Base-by-base conservation (phyloP, 2,888 invertebrate species). In the Polyommatus iphigenia region DNA sequence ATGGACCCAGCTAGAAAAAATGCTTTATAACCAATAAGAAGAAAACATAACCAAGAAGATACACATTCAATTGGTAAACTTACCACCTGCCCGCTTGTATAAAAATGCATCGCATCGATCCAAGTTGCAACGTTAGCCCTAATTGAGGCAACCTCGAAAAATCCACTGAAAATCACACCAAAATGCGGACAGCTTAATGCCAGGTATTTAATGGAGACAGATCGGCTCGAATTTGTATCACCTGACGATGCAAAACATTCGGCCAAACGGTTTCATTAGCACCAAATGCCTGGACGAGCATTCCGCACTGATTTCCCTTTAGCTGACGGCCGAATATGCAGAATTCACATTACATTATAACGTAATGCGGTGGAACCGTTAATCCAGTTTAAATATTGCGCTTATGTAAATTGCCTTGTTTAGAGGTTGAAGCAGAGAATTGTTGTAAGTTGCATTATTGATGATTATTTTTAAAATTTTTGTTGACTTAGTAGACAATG, bases 171-270 rank as follows among this genome's bases (percentile, higher is more conserved):
- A 57, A 59, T 36, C 24, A 72, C 59, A 18, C 29, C 72, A 41
- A 71, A 54, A 57, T 50, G 71, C 46, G 75, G 79, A 57, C 71
- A 54, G 76, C 75, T 78, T 78, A 78, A 79, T 80, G 57, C 77
- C 78, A 77, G 71, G 76, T 76, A 78, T 78, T 79, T 79, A 81
- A 81, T 79, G 78, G 81, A 79, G 82, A 80, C 80, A 81, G 81
- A 81, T 81, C 78, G 78, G 67, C 77, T 78, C 79, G 80, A 81
- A 82, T 82, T 82, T 81, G 81, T 80, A 81, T 81, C 81, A 80
- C 81, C 80, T 80, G 79, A 80, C 79, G 72, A 76, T 71, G 76
- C 76, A 76, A 76, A 62, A 79, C 72, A 78, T 72, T 79, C 76
- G 67, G 67, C 10, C 29, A 6, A 32, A 29, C 67, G 67, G 67